Conservation (phyloP, 2,797 vertebrate species). For the Falco novaeseelandiae region DNA sequence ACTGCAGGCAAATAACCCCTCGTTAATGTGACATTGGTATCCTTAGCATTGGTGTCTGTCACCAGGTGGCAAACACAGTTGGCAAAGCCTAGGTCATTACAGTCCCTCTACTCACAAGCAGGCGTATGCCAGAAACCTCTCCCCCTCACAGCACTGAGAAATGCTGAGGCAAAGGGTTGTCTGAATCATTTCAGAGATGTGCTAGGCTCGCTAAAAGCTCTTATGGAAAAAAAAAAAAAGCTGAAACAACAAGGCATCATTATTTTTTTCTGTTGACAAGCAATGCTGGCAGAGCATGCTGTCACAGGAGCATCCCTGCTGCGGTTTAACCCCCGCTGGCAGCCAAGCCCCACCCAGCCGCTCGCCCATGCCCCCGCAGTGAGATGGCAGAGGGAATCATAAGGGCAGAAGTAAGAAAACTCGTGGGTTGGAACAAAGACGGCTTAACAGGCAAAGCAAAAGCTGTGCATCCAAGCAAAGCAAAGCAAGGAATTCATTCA, state of each 20-base stretch:
- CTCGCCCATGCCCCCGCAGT: no score
- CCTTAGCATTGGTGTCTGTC: neutral
- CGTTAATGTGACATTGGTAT: accelerated
- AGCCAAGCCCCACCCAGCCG: no score
- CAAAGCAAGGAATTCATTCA: no score
- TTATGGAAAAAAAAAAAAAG: neutral
- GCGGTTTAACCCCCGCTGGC: no score
- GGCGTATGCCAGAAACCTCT: neutral
- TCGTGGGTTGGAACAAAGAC: no score
- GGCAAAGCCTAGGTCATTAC: neutral
- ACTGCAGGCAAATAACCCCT: neutral
- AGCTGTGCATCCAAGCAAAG: no score
- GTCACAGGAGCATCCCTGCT: neutral
- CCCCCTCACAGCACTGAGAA: neutral
- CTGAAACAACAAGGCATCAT: neutral
- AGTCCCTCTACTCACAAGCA: neutral
- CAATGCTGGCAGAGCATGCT: accelerated
- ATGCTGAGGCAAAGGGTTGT: neutral
- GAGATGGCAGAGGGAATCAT: no score
- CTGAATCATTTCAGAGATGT: neutral
- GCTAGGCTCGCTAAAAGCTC: neutral
- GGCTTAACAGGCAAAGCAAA: no score
- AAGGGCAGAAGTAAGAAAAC: no score
- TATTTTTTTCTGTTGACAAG: neutral
- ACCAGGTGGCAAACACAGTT: neutral